Base-by-base conservation (phyloP, 2,888 invertebrate genomes). In the Drosophila siamana region DNA sequence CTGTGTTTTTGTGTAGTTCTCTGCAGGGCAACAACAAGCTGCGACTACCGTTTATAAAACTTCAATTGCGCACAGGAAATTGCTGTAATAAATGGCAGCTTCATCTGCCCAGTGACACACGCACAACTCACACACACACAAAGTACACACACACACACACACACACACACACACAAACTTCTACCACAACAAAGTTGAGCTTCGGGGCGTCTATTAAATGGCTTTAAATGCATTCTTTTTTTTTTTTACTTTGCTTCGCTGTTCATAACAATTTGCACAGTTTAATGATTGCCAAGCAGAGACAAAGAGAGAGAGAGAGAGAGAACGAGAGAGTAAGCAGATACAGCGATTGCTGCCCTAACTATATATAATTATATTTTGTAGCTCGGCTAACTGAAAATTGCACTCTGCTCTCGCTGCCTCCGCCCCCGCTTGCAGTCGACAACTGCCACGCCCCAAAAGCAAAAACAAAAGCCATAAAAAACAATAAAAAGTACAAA, bases 41-140 rank as follows among this genome's bases (percentile, higher is more conserved):
- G 75, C 73, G 79, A 80, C 82, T 82, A 82, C 88, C 82, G 82
- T 82, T 82, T 82, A 82, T 82, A 88, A 83, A 88, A 70, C 36
- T 69, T 70, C 82, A 82, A 83, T 83, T 89, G 86, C 70, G 54
- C 69, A 83, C 89, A 85, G 87, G 87, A 87, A 87, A 88, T 87
- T 88, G 81, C 85, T 16, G 77, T 69, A 74, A 88, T 87, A 87
- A 87, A 87, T 87, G 88, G 63, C 64, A 46, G 62, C 51, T 44
- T 63, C 76, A 62, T 33, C 51, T 74, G 50, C 30, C 3, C 55
- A 41, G 57, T 43, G 30, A 33, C 61, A 51, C 68, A 54, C 65
- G 22, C 50, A 64, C 15, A 54, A 28, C 28, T 22, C 36, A 22
- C 41, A 28, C 44, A 33, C 52, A 38, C 54, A 51, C 19, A 36